These are phyloP conservation scores for Chymomyza procnemis DNA, from an alignment of 2,888 invertebrate genomes.

Conservation along the genomic window DNA sequence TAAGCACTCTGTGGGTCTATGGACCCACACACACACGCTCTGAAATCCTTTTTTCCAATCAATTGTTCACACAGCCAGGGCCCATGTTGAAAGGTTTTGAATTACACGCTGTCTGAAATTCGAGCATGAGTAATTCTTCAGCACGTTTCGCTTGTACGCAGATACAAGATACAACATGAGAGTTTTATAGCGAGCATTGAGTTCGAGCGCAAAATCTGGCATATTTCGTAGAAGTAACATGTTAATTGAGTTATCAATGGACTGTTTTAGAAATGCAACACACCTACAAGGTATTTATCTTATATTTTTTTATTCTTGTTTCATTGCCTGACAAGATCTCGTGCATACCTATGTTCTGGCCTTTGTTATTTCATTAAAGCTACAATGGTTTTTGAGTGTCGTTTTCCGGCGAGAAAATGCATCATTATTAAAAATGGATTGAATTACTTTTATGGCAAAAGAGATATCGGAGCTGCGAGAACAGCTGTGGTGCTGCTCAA, in stretches of 20 bases:
- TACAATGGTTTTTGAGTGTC: constrained; percentile 43
- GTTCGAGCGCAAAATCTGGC: constrained; percentile 58
- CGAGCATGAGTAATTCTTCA: constrained; percentile 65
- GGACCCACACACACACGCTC: constrained; percentile 15
- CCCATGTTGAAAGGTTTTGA: constrained; percentile 41
- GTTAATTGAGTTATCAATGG: constrained; percentile 66
- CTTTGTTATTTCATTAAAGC: constrained; percentile 36
- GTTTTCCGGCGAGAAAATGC: constrained; percentile 44
- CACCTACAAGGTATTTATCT: constrained; percentile 38
- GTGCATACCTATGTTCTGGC: not conserved
- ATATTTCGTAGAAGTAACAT: constrained; percentile 66
- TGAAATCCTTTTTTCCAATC: constrained; percentile 61
- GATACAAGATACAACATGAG: constrained; percentile 40
- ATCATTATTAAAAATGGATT: constrained; percentile 28
- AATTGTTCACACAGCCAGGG: constrained; percentile 55
- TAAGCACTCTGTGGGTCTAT: too few relatives aligned
- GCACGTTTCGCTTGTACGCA: constrained; percentile 25
- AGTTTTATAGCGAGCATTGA: constrained; percentile 17
- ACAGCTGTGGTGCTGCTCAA: not conserved
- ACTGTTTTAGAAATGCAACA: constrained; percentile 14
- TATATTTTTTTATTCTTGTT: constrained; percentile 22
- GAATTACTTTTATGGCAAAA: constrained; percentile 32
- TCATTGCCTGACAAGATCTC: constrained; percentile 24
- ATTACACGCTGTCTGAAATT: constrained; percentile 59
- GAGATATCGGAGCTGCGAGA: not conserved